Evolutionary conservation across 2,113 vertebrate genomes (phyloP).

Genomic region (Oncorhynchus nerka): DNA sequence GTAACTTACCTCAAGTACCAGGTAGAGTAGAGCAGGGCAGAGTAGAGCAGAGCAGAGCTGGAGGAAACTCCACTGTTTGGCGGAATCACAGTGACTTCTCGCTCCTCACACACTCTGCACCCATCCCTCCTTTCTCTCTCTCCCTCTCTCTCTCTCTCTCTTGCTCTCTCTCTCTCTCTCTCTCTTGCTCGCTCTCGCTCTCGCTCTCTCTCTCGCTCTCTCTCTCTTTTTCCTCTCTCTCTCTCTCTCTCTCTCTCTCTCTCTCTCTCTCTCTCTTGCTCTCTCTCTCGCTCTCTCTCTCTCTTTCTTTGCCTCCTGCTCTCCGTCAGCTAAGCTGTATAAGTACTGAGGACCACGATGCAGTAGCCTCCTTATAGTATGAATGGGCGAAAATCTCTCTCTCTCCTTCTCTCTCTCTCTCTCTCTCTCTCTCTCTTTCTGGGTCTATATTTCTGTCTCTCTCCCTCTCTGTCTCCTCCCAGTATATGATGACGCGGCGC

Average conservation of each 20-base stretch:
- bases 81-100: constrained; percentile 50
- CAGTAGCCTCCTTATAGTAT: neutral
- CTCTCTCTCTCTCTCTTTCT: too few species aligned
- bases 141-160: constrained; percentile 27
- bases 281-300: neutral
- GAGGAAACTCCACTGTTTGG: constrained; percentile 60
- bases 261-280: constrained; percentile 30
- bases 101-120: constrained; percentile 51
- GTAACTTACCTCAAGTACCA: constrained; percentile 67
- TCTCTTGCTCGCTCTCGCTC: neutral
- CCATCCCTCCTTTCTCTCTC: constrained; percentile 58
- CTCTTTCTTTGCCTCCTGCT: neutral
- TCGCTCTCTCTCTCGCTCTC: constrained; percentile 24
- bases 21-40: constrained; percentile 33
- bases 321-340: neutral
- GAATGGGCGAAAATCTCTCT: neutral
- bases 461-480: constrained; percentile 44
- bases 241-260: constrained; percentile 27
- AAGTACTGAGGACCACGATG: too few species aligned
- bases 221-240: constrained; percentile 33
- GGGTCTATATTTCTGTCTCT: too few species aligned
- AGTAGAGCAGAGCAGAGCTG: constrained; percentile 37
- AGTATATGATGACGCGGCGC: constrained; percentile 52
- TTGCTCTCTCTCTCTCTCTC: constrained; percentile 13
- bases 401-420: too few species aligned